Evolutionary conservation across 2,888 invertebrate species (phyloP), one percentile per base, ranked within the genome.

Genomic region (Belgica antarctica): DNA sequence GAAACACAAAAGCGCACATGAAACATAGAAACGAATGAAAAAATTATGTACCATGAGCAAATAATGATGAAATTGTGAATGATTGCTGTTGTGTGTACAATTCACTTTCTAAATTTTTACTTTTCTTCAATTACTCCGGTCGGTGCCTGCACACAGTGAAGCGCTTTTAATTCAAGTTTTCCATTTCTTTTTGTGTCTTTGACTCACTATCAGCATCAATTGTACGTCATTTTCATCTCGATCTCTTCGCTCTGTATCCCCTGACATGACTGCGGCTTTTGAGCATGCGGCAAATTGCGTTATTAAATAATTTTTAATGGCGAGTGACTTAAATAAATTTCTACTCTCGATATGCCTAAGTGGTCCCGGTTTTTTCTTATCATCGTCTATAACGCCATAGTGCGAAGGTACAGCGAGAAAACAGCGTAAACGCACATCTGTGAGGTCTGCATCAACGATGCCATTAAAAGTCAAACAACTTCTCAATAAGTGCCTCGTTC

Each of bases 51-150:
- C 52, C 52, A 5, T 52, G 52, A 52, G 52, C 52, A 59, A 59
- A 59, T 59, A 59, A 59, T 27, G 27, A 59, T 59, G 59, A 59
- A 59, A 24, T 59, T 59, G 59, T 59, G 59, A 59, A 59, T 59
- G 59, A 59, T 59, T 59, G 27, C 27, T 2, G 59, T 59, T 68
- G 68, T 57, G 57, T 68, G 15, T 22, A 46, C 46, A 52, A 52
- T 28, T 68, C 57, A 52, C 52, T 57, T 68, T 68, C 57, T 57
- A 57, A 62, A 57, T 27, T 57, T 68, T 68, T 68, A 65, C 65
- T 65, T 65, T 65, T 62, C 57, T 68, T 68, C 68, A 68, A 68
- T 68, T 68, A 68, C 68, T 15, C 22, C 24, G 57, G 57, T 24
- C 7, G 19, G 27, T 68, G 68, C 68, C 57, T 68, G 31, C 31